A percentile compares a stretch with the other conserved stretches of the same genome.
Evolutionary conservation across 1,140 invertebrate genomes (phyloP).

Genomic region (Gryon sp.): DNA sequence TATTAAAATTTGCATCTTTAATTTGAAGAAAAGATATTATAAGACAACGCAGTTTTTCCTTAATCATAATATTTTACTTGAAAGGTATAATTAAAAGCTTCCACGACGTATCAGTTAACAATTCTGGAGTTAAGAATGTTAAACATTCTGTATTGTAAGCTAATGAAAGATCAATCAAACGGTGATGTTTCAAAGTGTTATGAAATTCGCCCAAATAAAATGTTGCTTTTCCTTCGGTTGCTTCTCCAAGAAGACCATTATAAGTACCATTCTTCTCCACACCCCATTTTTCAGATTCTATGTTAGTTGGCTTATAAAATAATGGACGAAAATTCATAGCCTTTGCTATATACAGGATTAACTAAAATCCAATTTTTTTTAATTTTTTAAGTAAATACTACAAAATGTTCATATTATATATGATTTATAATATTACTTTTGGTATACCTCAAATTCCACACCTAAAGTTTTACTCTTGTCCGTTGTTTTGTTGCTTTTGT

Average conservation of each 20-base stretch:
- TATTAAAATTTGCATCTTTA: conserved; percentile 1
- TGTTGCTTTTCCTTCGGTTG: conserved; percentile 83
- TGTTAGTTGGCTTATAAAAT: conserved; percentile 83
- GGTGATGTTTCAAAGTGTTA: conserved; percentile 84
- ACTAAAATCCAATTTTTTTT: conserved; percentile 76
- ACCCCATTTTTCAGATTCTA: conserved; percentile 84
- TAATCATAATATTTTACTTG: conserved; percentile 78
- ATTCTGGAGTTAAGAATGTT: conserved; percentile 90
- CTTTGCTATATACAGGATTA: conserved; percentile 83
- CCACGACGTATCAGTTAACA: conserved; percentile 89
- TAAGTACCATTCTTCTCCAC: conserved; percentile 82
- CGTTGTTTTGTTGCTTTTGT: conserved; percentile 67
- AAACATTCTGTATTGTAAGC: conserved; percentile 90
- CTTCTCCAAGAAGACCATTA: conserved; percentile 86
- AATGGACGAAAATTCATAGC: conserved; percentile 85
- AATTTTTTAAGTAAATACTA: too few relatives aligned
- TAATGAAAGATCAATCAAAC: conserved; percentile 86
- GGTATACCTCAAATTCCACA: conserved; percentile 83
- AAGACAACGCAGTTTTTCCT: conserved; percentile 15
- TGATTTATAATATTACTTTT: conserved; percentile 19
- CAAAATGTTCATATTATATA: too few relatives aligned
- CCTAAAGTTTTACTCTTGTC: conserved; percentile 73
- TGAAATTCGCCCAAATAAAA: conserved; percentile 89
- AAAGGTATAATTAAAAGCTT: conserved; percentile 90
- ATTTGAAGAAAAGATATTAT: background rate